phyloP scores from a whole-genome alignment of 1,140 invertebrate genomes.

The Saccostrea cuccullata region DNA sequence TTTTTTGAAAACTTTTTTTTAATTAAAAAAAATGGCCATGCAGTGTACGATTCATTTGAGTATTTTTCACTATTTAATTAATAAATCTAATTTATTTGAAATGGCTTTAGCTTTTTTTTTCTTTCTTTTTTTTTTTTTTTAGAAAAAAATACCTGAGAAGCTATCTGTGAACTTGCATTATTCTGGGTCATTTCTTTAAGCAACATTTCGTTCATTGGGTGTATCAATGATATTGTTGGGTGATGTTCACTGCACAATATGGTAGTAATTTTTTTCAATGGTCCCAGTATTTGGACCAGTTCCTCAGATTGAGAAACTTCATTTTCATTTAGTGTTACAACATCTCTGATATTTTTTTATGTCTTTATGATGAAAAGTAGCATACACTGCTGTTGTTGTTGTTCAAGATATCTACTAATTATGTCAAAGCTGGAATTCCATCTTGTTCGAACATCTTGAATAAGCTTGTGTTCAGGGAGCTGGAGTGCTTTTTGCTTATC shows the following conservation, averaged over 20 bases:
- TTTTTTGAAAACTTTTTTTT: no score
- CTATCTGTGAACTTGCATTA: neutral
- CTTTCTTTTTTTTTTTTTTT: no score
- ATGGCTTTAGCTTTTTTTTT: no score
- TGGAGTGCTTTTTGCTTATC: constrained; percentile 34
- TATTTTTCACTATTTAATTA: no score
- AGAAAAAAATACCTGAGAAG: neutral
- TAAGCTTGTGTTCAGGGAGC: constrained; percentile 29
- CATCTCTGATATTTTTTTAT: constrained; percentile 37
- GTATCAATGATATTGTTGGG: neutral
- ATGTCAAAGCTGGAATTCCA: constrained; percentile 45
- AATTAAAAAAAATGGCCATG: no score
- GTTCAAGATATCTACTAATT: neutral
- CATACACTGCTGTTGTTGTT: neutral
- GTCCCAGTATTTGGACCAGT: neutral
- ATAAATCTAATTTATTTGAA: no score
- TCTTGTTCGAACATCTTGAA: constrained; percentile 40
- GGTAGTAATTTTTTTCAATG: constrained; percentile 15
- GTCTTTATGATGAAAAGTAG: neutral
- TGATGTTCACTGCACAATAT: constrained; percentile 26
- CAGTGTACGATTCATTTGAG: no score
- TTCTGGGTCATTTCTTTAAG: neutral
- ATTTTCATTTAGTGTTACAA: neutral
- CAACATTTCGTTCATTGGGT: constrained; percentile 25
- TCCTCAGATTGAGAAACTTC: neutral